Conservation (phyloP, 2,888 invertebrate species). For the Nemurella pictetii region DNA sequence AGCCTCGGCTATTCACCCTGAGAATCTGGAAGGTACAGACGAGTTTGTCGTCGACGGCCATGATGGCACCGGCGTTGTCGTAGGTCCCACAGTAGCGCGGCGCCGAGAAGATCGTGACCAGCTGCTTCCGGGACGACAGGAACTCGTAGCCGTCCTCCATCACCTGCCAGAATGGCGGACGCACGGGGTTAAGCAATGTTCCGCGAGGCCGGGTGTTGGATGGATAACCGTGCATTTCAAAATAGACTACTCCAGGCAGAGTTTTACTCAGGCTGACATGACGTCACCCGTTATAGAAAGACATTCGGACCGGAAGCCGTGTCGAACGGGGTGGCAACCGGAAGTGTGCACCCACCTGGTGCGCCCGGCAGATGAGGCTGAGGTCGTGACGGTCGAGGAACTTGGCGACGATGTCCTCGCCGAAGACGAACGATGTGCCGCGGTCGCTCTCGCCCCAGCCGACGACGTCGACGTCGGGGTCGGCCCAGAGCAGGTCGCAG, state of each 20-base stretch:
- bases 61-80: neutral
- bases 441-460: conserved; percentile 69
- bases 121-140: neutral
- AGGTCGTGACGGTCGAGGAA: conserved; percentile 66
- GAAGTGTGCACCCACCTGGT: conserved; percentile 56
- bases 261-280: neutral
- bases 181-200: no score
- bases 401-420: conserved; percentile 65
- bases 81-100: neutral
- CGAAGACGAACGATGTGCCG: conserved; percentile 67
- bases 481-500: conserved; percentile 64
- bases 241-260: no score
- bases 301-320: no score
- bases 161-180: neutral
- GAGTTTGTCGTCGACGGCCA: neutral
- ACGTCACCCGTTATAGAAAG: neutral
- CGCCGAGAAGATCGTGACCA: neutral
- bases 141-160: neutral
- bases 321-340: no score
- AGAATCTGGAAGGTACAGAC: neutral
- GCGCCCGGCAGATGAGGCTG: conserved; percentile 67
- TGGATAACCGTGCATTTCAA: no score
- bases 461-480: conserved; percentile 56
- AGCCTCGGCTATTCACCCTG: no score
- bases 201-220: no score